Base-by-base conservation (phyloP, 2,797 vertebrate species). In the Phrynocephalus vlangalii region DNA sequence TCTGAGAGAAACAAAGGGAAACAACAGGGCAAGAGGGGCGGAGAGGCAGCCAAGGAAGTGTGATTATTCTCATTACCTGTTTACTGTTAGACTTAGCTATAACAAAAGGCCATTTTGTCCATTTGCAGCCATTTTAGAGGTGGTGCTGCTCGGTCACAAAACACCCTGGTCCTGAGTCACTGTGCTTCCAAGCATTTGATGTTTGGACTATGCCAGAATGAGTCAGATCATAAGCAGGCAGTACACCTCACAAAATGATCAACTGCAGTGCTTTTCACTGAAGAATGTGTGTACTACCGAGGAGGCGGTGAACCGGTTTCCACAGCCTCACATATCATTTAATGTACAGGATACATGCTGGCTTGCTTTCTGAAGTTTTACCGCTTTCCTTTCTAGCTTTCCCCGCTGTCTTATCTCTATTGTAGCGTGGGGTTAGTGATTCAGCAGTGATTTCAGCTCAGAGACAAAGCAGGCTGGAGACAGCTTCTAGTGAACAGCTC, bases 231-330 rank as follows among this genome's bases (percentile, higher is more conserved):
- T 63, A 63, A 16, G 67, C 30, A 38, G 79, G 50, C 83, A 78
- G 66, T 83, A 10, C 86, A 16, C 6, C 1, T 22, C 79, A 73
- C 22, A 33, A 86, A 91, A 77, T 5, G 60, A 44, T 13, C 13
- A 44, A 16, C 73, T 44, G 20, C 33, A 71, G 26, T n/a, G 16
- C n/a, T 91, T 76, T 76, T 13, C 66, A 82, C 86, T n/a, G 52
- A 67, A 86, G 33, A 93, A 82, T 5, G 38, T 9, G 28, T 88
- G 50, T 8, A 63, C 30, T 6, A 11, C 75, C 18, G 44, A 72
- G 85, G 85, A 16, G 6, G 82, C 22, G 3, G 73, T 30, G 28
- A 85, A 44, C 18, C 66, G 38, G 84, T 92, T 87, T 22, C 75
- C 68, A 56, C 24, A 60, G 24, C 11, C 13, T 63, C 0, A 0